Evolutionary conservation across 2,888 invertebrate species (phyloP), one percentile per base, ranked within the genome.

Genomic region (Tridacna gigas): DNA sequence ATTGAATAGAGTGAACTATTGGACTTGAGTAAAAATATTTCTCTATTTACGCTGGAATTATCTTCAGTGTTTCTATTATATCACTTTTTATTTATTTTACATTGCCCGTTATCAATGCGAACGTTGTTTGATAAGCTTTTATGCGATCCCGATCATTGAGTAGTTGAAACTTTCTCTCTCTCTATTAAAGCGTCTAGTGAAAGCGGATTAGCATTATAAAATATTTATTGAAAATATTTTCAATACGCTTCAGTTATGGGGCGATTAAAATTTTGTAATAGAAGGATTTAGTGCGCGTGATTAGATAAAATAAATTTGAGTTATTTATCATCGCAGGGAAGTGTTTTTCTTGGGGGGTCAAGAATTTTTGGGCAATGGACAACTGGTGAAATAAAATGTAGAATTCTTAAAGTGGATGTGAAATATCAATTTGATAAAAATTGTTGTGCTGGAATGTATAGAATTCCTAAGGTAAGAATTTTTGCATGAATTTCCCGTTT

Each of bases 131-230:
- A 47, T 22, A 69, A 69, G 69, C 69, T 69, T 69, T 45, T 69
- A 69, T 69, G 7, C 22, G 69, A 69, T 47, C 45, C 45, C 37
- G 47, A 69, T 69, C 67, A 45, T 47, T 69, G 45, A 45, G 26
- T 69, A 4, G 47, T 28, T 51, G 51, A 51, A 71, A 71, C 71
- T 71, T 71, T 71, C 71, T 25, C 48, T 25, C 48, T 47, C 25
- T 25, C 51, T 71, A 71, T 71, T 51, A 15, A 51, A 71, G 71
- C 71, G 71, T 71, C 47, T 51, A 47, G 71, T 71, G 48, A 71
- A 71, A 51, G 71, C 71, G 71, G 71, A 71, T 71, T 71, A 71
- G 71, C 51, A 51, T 71, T 71, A 71, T 71, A 71, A 51, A 71
- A 47, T 71, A 47, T 48, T 71, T 71, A 71, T 71, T 71, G 71